A percentile compares a stretch with the other conserved stretches of the same genome.
phyloP scores from a whole-genome alignment of 1,140 invertebrate genomes.

The Caerostris darwini region DNA sequence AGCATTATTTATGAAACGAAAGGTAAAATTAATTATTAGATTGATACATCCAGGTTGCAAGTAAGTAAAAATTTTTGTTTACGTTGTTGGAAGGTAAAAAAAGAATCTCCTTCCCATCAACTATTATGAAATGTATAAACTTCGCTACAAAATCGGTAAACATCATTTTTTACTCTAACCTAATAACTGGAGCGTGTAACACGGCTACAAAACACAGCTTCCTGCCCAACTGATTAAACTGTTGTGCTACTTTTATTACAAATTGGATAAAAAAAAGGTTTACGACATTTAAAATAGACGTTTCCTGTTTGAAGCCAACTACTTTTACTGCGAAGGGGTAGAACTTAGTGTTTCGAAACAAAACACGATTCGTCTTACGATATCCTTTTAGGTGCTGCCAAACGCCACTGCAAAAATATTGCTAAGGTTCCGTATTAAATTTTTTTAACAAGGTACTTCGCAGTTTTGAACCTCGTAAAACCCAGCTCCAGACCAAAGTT shows the following conservation, averaged over 20 bases:
- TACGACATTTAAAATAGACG: conserved; percentile 10
- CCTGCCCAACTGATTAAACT: background rate
- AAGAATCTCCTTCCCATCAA: too few relatives aligned
- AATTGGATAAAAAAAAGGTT: conserved; percentile 35
- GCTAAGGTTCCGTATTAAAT: background rate
- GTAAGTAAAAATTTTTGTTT: too few relatives aligned
- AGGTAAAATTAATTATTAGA: too few relatives aligned
- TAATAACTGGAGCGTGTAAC: too few relatives aligned
- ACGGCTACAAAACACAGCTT: background rate
- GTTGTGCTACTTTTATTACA: background rate
- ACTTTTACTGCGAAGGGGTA: background rate
- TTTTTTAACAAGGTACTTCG: conserved; percentile 18
- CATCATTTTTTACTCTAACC: too few relatives aligned
- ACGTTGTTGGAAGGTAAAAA: too few relatives aligned
- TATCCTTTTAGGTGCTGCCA: background rate
- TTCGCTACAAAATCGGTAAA: too few relatives aligned
- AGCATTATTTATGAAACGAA: too few relatives aligned
- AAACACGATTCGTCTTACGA: background rate
- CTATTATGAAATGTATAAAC: too few relatives aligned
- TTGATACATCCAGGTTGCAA: too few relatives aligned
- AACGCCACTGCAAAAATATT: background rate
- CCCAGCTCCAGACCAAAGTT: background rate
- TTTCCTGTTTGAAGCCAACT: background rate
- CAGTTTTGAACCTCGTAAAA: conserved; percentile 41
- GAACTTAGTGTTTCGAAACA: background rate